Conservation (phyloP, 2,113 vertebrate species). For the Tragulus kanchil region DNA sequence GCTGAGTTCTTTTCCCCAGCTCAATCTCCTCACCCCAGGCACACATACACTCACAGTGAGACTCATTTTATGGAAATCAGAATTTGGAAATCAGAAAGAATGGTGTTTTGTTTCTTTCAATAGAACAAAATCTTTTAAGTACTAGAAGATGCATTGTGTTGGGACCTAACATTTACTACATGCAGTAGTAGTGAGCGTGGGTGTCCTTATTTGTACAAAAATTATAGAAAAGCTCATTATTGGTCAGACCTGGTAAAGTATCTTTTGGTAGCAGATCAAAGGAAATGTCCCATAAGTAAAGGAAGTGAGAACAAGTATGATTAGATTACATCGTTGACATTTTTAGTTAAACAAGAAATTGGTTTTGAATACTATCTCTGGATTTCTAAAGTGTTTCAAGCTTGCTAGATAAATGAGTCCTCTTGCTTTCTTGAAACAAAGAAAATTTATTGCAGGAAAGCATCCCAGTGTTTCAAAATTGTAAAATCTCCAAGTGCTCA, state of each 20-base stretch:
- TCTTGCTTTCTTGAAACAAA: constrained; percentile 59
- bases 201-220: constrained; percentile 4
- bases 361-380: background rate
- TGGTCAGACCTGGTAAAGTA: background rate
- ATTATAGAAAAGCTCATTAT: background rate
- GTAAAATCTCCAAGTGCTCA: background rate
- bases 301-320: background rate
- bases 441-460: constrained; percentile 30
- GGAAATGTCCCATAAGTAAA: background rate
- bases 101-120: constrained; percentile 37
- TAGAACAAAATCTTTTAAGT: constrained; percentile 21
- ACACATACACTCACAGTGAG: background rate
- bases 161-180: background rate
- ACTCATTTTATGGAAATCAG: constrained; percentile 31
- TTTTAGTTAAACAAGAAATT: constrained; percentile 45
- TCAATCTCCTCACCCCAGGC: background rate
- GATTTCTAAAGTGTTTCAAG: constrained; percentile 48
- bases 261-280: background rate
- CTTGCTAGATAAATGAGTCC: constrained; percentile 38
- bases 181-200: constrained; percentile 1
- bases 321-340: background rate
- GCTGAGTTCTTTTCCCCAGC: background rate
- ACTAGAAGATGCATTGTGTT: background rate
- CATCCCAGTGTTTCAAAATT: background rate
- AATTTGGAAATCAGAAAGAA: constrained; percentile 56